Percentiles rank a stretch among this genome's conserved stretches.
These are phyloP conservation scores for Euphonia xanthogaster DNA, from an alignment of 2,797 vertebrate species.

Conservation along the genomic window DNA sequence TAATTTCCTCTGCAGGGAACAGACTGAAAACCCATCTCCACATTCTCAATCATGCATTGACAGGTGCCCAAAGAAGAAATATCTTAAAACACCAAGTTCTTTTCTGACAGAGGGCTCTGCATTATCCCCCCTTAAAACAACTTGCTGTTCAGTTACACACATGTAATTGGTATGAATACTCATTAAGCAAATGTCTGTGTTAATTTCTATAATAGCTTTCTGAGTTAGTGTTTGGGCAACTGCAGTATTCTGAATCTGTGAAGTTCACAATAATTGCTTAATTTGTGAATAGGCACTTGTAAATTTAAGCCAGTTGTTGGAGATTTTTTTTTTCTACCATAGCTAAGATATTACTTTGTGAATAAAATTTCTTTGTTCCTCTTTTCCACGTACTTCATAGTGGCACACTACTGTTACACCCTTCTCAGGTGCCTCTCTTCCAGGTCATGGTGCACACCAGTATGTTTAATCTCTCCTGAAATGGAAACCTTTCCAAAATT, in stretches of 20 bases:
- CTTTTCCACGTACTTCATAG: not conserved
- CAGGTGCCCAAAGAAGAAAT: not conserved
- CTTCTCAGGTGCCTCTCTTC: not conserved
- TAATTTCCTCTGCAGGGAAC: not conserved
- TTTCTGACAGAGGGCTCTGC: not conserved
- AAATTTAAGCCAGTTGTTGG: not conserved
- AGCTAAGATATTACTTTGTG: not conserved
- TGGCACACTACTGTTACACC: accelerated
- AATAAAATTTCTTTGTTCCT: not conserved
- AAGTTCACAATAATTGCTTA: not conserved
- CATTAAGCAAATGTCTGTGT: not conserved
- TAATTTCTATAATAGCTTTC: not conserved
- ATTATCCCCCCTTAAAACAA: not conserved
- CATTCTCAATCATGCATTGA: not conserved
- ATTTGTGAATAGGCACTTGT: not conserved
- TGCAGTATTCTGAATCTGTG: accelerated
- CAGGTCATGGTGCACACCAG: not conserved
- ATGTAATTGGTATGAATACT: not conserved
- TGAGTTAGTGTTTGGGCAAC: not conserved
- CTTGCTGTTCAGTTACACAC: not conserved
- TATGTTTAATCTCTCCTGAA: not conserved
- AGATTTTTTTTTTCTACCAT: not conserved
- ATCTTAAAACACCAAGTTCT: not conserved
- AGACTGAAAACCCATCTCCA: not conserved
- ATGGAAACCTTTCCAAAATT: not conserved